Conservation (phyloP, 2,113 vertebrate genomes). For the Cercocebus atys region DNA sequence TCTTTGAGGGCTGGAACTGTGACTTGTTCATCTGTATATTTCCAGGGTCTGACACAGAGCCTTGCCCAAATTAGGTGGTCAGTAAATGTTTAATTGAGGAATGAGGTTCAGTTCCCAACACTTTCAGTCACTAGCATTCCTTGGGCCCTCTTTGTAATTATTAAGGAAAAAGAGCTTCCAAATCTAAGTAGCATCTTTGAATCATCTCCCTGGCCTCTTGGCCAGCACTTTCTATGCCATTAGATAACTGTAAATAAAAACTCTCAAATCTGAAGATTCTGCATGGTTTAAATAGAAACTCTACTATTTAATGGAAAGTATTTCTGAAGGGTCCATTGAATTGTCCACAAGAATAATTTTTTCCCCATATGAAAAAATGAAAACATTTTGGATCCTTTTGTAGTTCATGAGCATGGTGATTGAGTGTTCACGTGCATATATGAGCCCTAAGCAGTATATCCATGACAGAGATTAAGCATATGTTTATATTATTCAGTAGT, state of each 20-base stretch:
- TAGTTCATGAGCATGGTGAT: slow-evolving; percentile 62
- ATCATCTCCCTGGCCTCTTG: neutral
- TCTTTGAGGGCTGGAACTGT: neutral
- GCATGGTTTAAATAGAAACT: neutral
- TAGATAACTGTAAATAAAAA: slow-evolving; percentile 3
- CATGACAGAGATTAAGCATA: too few species aligned
- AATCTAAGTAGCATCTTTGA: neutral
- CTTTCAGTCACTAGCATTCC: neutral
- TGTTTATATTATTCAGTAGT: too few species aligned
- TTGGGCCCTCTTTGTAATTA: neutral
- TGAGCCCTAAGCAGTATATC: too few species aligned
- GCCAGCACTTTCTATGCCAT: neutral
- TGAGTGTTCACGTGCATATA: neutral
- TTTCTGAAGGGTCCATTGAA: neutral
- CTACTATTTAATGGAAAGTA: neutral
- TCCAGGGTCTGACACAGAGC: neutral
- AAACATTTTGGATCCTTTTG: slow-evolving; percentile 77
- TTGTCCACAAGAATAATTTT: neutral
- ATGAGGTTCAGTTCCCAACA: neutral
- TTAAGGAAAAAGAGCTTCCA: neutral
- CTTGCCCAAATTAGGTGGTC: neutral
- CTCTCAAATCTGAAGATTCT: neutral
- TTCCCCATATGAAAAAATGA: slow-evolving; percentile 64
- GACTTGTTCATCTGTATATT: neutral
- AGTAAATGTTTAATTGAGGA: neutral